A percentile compares a stretch with the other conserved stretches of the same genome.
Conservation (phyloP, 2,888 invertebrate species). For the Drosophila leonis region DNA sequence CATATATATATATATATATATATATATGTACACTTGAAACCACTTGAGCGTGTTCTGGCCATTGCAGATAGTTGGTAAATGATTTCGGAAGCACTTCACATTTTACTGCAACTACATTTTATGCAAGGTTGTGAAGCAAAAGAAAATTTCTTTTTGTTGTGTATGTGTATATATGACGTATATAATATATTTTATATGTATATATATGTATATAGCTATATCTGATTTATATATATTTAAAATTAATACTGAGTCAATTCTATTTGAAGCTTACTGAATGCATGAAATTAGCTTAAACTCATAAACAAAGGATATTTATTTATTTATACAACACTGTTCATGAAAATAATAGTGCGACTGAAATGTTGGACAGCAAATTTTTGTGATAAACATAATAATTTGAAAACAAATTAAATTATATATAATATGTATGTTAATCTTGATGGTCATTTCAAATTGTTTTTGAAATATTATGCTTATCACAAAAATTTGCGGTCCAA, state of each 20-base stretch:
- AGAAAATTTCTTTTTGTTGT: neutral
- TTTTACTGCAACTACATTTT: neutral
- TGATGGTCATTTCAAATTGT: too few species aligned
- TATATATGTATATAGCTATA: neutral
- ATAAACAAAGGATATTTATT: too few species aligned
- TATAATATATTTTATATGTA: neutral
- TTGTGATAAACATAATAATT: too few species aligned
- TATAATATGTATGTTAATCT: too few species aligned
- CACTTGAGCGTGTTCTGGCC: slow-evolving; percentile 8
- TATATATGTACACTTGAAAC: neutral
- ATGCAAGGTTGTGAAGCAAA: neutral
- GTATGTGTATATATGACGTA: neutral
- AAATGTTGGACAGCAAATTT: too few species aligned
- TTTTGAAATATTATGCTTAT: too few species aligned
- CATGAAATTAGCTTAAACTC: neutral
- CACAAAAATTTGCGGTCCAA: too few species aligned
- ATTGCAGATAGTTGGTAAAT: slow-evolving; percentile 2
- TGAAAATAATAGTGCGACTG: too few species aligned
- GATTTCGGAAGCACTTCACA: slow-evolving; percentile 10
- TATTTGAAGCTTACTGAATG: neutral
- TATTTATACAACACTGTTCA: too few species aligned
- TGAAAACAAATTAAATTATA: too few species aligned
- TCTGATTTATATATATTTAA: neutral
- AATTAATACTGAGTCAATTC: neutral
- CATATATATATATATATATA: neutral